Base-by-base conservation (phyloP, 2,113 vertebrate genomes). In the Leptodactylus fuscus region DNA sequence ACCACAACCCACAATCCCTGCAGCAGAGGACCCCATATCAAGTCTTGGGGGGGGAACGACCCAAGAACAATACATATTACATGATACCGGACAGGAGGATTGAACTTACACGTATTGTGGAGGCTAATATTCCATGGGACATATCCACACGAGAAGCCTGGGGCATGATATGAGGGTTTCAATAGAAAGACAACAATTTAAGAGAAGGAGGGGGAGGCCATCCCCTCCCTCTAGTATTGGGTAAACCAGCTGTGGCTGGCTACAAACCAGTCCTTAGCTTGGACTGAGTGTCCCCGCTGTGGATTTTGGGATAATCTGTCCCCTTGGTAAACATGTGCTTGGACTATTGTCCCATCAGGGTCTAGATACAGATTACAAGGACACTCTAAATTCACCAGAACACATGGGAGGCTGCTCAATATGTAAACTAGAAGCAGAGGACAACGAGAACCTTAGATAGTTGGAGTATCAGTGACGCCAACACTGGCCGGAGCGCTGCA, bases 31-130 rank as follows among this genome's bases (percentile, higher is more conserved):
- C n/a, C n/a, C n/a, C n/a, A n/a, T n/a, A n/a, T n/a, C n/a, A n/a
- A n/a, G n/a, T n/a, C n/a, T n/a, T n/a, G n/a, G n/a, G n/a, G n/a
- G n/a, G n/a, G n/a, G n/a, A n/a, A n/a, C n/a, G n/a, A n/a, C n/a
- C 46, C 7, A 32, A 4, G 5, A 27, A 65, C 9, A 5, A 0
- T 27, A 3, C 13, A 15, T 4, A 24, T 4, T 12, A 60, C 5
- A 41, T 5, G 15, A 16, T 22, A 5, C 9, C 5, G 8, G 15
- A 38, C 18, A 22, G 0, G 16, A 16, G 3, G 0, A 5, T 18
- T n/a, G n/a, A 24, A 80, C 77, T 60, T 80, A 80, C 77, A 36
- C 22, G 53, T 55, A 8, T 11, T 27, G 20, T 58, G 51, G 53
- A 36, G 41, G 29, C 22, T 53, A 44, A 38, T 71, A 4, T 0